Conservation (phyloP, 2,113 vertebrate genomes). For the Telmatochromis brichardi region DNA sequence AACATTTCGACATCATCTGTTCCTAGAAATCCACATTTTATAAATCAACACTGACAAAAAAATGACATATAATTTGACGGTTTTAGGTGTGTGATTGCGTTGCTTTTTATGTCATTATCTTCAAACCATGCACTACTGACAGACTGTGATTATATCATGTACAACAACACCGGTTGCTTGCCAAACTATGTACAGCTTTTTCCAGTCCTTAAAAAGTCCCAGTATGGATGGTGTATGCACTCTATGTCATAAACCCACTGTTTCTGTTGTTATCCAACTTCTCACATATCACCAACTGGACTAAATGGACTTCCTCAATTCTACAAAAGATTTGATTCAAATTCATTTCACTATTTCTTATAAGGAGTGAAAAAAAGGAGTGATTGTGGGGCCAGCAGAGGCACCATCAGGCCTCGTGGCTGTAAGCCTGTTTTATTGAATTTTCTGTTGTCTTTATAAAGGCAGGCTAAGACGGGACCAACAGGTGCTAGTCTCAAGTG, state of each 20-base stretch:
- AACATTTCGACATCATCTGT: neutral
- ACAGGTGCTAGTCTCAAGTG: slow-evolving; percentile 62
- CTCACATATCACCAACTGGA: neutral
- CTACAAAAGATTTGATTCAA: neutral
- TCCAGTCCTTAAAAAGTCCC: neutral
- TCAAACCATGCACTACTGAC: neutral
- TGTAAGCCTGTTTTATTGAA: slow-evolving; percentile 69
- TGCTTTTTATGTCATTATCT: neutral
- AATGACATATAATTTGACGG: neutral
- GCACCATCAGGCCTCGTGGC: slow-evolving; percentile 16
- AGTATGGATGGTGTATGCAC: neutral
- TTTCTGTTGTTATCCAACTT: neutral
- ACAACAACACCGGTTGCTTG: neutral
- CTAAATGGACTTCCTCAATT: neutral
- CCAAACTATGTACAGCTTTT: slow-evolving; percentile 1
- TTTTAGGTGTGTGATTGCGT: neutral
- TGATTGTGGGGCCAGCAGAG: neutral
- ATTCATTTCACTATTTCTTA: neutral
- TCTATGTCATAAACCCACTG: neutral
- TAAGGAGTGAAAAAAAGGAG: neutral
- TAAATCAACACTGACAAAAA: neutral
- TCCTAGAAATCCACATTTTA: neutral
- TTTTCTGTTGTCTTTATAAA: slow-evolving; percentile 58
- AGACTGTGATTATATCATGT: neutral
- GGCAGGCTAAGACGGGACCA: slow-evolving; percentile 37